phyloP scores from a whole-genome alignment of 2,113 vertebrate species.

The Limanda limanda region DNA sequence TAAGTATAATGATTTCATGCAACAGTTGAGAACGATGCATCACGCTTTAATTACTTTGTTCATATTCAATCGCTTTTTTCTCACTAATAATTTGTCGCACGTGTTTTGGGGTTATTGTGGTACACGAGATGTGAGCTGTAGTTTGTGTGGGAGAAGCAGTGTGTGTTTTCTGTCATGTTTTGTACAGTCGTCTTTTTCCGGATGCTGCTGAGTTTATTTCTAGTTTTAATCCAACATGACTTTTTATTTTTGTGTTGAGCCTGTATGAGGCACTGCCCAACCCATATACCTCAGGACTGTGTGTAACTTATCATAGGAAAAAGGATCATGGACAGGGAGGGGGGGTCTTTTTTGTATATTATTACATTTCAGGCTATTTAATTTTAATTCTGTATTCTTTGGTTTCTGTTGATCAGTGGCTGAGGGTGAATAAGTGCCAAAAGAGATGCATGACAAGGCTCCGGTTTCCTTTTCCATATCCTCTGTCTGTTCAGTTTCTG shows the following conservation, averaged over 20 bases:
- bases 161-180: neutral
- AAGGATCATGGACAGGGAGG: conserved; percentile 13
- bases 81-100: conserved; percentile 8
- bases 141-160: neutral
- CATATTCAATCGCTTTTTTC: neutral
- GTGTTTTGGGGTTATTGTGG: conserved; percentile 16
- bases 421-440: conserved; percentile 61
- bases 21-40: conserved; percentile 7
- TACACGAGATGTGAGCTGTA: conserved; percentile 26
- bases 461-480: conserved; percentile 21
- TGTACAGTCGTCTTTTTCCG: conserved; percentile 34
- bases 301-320: conserved; percentile 26
- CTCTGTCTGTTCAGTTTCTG: conserved; percentile 20
- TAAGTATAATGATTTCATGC: conserved; percentile 18
- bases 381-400: conserved; percentile 5
- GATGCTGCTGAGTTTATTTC: conserved; percentile 54
- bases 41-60: conserved; percentile 5
- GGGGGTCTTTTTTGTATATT: neutral
- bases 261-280: conserved; percentile 44
- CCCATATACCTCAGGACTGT: conserved; percentile 65
- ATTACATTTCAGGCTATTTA: conserved; percentile 18
- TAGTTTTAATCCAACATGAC: conserved; percentile 25
- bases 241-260: conserved; percentile 15
- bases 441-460: conserved; percentile 38
- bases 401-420: conserved; percentile 15